These are phyloP conservation scores for Spilogale gracilis DNA, from an alignment of 2,113 vertebrate species.

Conservation along the genomic window DNA sequence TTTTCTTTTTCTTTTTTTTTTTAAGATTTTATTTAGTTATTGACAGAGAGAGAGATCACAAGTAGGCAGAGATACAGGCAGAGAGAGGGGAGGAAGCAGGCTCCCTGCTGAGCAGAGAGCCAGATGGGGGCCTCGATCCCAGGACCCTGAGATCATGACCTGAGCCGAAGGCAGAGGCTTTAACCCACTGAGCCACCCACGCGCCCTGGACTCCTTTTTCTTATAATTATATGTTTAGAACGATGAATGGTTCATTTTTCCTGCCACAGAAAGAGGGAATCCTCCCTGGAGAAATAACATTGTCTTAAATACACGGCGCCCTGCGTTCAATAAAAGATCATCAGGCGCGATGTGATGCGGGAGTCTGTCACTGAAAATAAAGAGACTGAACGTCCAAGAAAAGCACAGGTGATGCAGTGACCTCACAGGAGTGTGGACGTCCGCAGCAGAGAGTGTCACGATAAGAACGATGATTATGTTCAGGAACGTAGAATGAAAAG, in stretches of 20 bases:
- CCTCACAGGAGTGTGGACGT: neutral
- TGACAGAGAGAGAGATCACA: too few relatives aligned
- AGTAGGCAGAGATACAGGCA: too few relatives aligned
- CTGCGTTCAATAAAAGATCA: neutral
- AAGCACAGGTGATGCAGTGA: neutral
- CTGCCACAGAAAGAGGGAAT: neutral
- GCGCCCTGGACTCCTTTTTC: conserved; percentile 18
- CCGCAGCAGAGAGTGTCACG: neutral
- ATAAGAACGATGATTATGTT: neutral
- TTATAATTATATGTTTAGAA: conserved; percentile 75
- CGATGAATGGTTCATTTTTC: neutral
- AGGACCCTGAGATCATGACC: too few relatives aligned
- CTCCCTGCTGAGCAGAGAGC: too few relatives aligned
- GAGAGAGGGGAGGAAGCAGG: too few relatives aligned
- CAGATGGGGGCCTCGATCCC: too few relatives aligned
- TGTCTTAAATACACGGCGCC: neutral
- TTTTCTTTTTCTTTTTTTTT: too few relatives aligned
- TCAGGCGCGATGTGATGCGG: neutral
- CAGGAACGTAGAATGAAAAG: neutral
- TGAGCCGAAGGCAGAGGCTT: too few relatives aligned
- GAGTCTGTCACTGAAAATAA: neutral
- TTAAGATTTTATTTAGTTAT: too few relatives aligned
- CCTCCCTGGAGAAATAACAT: neutral
- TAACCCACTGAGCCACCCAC: too few relatives aligned
- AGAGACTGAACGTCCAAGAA: neutral